Base-by-base conservation (phyloP, 2,888 invertebrate genomes). In the Eretmocerus hayati region DNA sequence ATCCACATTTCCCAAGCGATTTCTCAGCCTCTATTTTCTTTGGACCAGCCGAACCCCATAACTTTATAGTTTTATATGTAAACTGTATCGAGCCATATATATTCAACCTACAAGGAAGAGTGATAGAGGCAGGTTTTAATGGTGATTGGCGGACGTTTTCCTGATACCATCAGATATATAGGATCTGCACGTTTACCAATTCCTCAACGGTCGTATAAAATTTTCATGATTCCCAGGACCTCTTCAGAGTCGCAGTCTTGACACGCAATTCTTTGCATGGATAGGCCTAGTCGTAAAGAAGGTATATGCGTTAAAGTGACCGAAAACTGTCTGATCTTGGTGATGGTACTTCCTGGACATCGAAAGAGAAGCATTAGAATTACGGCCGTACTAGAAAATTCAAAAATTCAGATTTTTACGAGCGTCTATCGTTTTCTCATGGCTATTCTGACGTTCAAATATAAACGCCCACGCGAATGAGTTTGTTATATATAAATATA, bases 1-100 rank as follows among this genome's bases (percentile, higher is more conserved):
- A n/a, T n/a, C n/a, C n/a, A n/a, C n/a, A n/a, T n/a, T n/a, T n/a
- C 59, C 58, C 13, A 21, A 22, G 21, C 38, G 4, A 21, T 33
- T 15, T 16, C 5, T 26, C 26, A 26, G 26, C 26, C 11, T 9
- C 26, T 26, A 26, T 11, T 33, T 13, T 5, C 15, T 13, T 5
- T 11, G 19, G 36, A 36, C n/a, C 20, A 18, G 36, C 36, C 13
- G 9, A 5, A 4, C 36, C 19, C 58, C 58, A 65, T 66, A 67
- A 69, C 65, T 67, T 69, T 67, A 69, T 68, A 67, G 67, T 69
- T 67, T 69, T 69, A 69, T n/a, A n/a, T 69, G 69, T 67, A 68
- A 70, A 69, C 67, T 69, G 63, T 67, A 68, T 67, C 63, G 64
- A 54, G 63, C 56, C 60, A 58, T 63, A n/a, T n/a, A n/a, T n/a